Conservation (phyloP, 2,113 vertebrate species). For the Aegotheles bennettii region DNA sequence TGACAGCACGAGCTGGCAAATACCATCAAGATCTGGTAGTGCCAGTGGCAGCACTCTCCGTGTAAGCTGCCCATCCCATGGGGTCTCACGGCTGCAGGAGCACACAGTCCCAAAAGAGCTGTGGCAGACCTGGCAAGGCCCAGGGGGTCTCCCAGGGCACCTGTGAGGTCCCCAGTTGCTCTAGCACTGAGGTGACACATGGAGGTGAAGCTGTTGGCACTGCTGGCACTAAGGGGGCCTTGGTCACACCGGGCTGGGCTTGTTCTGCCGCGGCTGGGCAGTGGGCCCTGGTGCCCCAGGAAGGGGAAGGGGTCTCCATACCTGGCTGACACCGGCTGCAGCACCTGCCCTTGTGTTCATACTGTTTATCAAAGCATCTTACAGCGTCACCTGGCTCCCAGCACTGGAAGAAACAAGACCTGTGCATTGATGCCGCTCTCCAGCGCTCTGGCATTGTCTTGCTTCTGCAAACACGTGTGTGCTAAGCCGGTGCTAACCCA, state of each 20-base stretch:
- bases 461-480: fast-evolving
- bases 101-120: not conserved
- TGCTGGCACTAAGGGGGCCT: not conserved
- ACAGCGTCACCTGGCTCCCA: not conserved
- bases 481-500: not conserved
- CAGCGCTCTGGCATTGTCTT: fast-evolving
- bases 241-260: fast-evolving
- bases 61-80: not conserved
- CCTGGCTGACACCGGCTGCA: slow-evolving; percentile 59
- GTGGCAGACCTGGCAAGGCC: not conserved
- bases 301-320: not conserved
- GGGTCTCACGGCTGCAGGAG: not conserved
- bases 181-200: not conserved
- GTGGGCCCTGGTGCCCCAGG: not conserved
- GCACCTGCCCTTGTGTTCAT: not conserved
- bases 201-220: not conserved
- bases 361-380: slow-evolving; percentile 3
- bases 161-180: not conserved
- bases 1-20: not conserved
- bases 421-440: not conserved
- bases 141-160: not conserved
- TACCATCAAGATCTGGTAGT: not conserved
- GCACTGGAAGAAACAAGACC: slow-evolving; percentile 29
- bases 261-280: fast-evolving
- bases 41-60: not conserved